Percentiles rank a stretch among this genome's conserved stretches.
Evolutionary conservation across 2,797 vertebrate species (phyloP).

Genomic region (Poecilia picta): DNA sequence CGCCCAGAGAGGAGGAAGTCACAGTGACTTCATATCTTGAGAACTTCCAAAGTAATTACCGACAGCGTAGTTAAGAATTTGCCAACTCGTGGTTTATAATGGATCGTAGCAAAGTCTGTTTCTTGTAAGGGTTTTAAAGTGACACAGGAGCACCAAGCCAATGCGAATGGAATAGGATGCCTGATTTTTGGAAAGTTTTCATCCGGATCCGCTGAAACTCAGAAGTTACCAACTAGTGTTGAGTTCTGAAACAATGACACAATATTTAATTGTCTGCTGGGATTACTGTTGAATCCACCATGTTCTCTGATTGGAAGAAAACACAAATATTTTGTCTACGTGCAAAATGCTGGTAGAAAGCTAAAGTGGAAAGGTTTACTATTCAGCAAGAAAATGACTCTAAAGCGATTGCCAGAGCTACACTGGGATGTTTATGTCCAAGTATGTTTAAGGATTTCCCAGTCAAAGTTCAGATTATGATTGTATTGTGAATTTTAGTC

Average conservation of each 20-base stretch:
- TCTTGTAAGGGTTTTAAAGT: neutral
- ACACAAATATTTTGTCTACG: neutral
- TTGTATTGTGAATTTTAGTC: neutral
- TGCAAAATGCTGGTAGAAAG: neutral
- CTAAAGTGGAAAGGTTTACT: neutral
- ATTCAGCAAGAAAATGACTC: neutral
- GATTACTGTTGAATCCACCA: neutral
- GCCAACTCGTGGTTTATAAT: neutral
- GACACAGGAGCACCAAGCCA: neutral
- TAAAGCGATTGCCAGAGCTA: neutral
- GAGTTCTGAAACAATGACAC: neutral
- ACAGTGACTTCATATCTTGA: neutral
- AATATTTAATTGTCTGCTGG: neutral
- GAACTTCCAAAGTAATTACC: neutral
- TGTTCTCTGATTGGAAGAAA: neutral
- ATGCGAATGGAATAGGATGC: neutral
- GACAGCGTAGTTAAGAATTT: neutral
- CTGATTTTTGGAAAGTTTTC: neutral
- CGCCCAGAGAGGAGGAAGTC: conserved; percentile 32
- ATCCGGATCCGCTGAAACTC: neutral
- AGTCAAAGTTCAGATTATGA: neutral
- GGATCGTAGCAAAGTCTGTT: neutral
- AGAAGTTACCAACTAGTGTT: neutral
- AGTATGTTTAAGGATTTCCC: too few species aligned
- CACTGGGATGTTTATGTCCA: too few species aligned